Evolutionary conservation across 2,113 vertebrate genomes (phyloP).

Genomic region (Chrysochloris asiatica): DNA sequence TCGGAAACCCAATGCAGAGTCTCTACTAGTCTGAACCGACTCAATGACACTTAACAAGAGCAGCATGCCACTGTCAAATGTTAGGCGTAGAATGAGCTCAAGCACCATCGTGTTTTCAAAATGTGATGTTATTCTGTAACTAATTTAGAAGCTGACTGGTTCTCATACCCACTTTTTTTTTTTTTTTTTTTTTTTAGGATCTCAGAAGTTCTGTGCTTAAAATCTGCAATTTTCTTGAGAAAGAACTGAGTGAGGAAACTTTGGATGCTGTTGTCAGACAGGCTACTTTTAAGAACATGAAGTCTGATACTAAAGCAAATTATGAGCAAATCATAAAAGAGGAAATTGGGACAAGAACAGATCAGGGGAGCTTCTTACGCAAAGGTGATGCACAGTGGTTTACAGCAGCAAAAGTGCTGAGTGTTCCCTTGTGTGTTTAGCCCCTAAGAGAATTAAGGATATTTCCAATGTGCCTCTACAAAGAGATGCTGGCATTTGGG

Average conservation of each 20-base stretch:
- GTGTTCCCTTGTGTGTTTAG: not conserved
- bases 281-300: conserved; percentile 71
- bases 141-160: not conserved
- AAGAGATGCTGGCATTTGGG: not conserved
- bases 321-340: not conserved
- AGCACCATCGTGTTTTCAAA: not conserved
- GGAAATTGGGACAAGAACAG: fast-evolving
- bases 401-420: not conserved
- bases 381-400: conserved; percentile 62
- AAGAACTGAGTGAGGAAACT: conserved; percentile 68
- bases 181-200: conserved; percentile 75
- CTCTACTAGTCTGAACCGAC: no score
- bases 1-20: no score
- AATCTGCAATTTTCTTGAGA: conserved; percentile 78
- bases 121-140: not conserved
- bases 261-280: conserved; percentile 72
- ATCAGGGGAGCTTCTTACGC: conserved; percentile 15
- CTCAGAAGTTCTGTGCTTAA: conserved; percentile 70
- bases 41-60: no score
- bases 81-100: not conserved
- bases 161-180: not conserved
- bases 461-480: not conserved
- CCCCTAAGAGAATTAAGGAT: not conserved
- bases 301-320: conserved; percentile 75
- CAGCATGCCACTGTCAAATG: not conserved